Evolutionary conservation across 2,888 invertebrate species (phyloP), one percentile per base, ranked within the genome.

Genomic region (Cremastinae sp.): DNA sequence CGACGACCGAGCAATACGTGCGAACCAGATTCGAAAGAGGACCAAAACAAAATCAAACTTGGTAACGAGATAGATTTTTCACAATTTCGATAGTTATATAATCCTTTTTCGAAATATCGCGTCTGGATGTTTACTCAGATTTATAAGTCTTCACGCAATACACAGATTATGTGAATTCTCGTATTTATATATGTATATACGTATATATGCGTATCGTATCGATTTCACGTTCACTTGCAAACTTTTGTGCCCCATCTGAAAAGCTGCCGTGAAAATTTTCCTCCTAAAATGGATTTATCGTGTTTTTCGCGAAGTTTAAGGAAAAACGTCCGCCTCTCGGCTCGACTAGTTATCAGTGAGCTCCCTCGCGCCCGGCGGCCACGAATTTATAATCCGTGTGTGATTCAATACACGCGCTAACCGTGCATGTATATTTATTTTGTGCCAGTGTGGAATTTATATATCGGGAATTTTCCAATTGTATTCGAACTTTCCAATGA

Each of bases 221-320:
- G 4, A 61, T 58, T 41, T 41, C 4, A 61, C 9, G 28, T 9
- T 47, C 10, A 12, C 12, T 14, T 16, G 9, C 12, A 4, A 47
- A 61, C 28, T n/a, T 47, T 47, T 18, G 9, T 18, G 16, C 35
- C n/a, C 10, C 16, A 1, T 10, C 5, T 14, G 14, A 39, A 20
- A 18, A 20, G 9, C n/a, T 49, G 12, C 39, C 28, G 37, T 16
- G 55, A 12, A 37, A 56, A 56, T 64, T 49, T 51, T 12, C 37
- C 39, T 20, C 18, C 59, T 74, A 58, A 78, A 78, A 69, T 59
- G 53, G 71, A 79, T 76, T 74, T 76, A 76, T 76, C 74, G 47
- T 71, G 58, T 79, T 76, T 41, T 14, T 71, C 41, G 5, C 28
- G 53, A 61, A 71, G 41, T 74, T 51, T n/a, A 51, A 59, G 35